Evolutionary conservation across 2,113 vertebrate species (phyloP).

Genomic region (Myotis brandtii): DNA sequence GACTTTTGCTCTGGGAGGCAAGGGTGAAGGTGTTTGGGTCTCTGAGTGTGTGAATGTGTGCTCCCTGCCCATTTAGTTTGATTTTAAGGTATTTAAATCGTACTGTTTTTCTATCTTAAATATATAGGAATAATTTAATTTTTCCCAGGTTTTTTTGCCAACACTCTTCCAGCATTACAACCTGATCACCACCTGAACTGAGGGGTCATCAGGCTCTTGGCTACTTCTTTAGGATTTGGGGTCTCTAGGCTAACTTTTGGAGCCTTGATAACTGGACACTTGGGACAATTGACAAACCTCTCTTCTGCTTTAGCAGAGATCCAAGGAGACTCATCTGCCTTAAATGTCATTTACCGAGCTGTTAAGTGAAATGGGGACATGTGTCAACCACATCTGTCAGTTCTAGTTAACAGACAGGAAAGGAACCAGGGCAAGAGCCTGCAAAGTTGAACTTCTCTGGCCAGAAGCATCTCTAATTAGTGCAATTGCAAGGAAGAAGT

Average conservation of each 20-base stretch:
- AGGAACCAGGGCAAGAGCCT: conserved; percentile 69
- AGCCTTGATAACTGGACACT: not conserved
- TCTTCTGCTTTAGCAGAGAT: conserved; percentile 58
- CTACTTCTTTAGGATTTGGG: not conserved
- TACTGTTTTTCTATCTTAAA: conserved; percentile 49
- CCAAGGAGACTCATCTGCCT: conserved; percentile 80
- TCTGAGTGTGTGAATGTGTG: conserved; percentile 25
- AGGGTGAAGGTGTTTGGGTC: not conserved
- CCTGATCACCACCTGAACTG: conserved; percentile 77
- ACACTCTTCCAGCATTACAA: conserved; percentile 75
- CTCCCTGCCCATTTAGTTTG: conserved; percentile 76
- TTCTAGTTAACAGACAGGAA: conserved; percentile 84
- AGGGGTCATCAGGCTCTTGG: conserved; percentile 50
- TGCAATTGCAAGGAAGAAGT: conserved; percentile 84
- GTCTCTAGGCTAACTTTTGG: not conserved
- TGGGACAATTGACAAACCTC: conserved; percentile 70
- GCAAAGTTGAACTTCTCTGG: conserved; percentile 81
- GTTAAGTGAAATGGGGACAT: conserved; percentile 83
- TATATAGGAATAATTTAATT: conserved; percentile 76
- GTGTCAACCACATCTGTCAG: conserved; percentile 86
- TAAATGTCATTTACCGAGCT: conserved; percentile 86
- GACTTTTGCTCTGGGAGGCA: not conserved
- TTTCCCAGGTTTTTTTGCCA: conserved; percentile 74
- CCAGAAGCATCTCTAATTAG: conserved; percentile 85
- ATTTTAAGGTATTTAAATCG: conserved; percentile 27